These are phyloP conservation scores for Opisthocomus hoazin DNA, from an alignment of 2,113 vertebrate species.

Conservation along the genomic window DNA sequence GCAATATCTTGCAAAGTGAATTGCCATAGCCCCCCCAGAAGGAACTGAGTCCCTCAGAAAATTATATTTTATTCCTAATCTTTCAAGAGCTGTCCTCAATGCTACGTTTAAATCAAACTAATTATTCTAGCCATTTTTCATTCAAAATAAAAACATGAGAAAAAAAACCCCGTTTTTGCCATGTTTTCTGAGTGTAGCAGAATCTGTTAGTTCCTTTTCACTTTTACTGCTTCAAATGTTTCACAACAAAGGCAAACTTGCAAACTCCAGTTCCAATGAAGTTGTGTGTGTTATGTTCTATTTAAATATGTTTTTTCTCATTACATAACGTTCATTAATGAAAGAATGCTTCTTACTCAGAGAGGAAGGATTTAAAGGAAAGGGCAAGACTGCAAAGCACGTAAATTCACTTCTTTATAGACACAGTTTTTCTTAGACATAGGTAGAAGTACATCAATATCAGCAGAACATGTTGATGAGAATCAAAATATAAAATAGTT, in stretches of 20 bases:
- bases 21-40: background rate
- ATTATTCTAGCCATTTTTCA: background rate
- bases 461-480: background rate
- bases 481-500: background rate
- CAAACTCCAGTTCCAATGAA: background rate
- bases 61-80: background rate
- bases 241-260: background rate
- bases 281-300: background rate
- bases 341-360: background rate
- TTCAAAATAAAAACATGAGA: background rate
- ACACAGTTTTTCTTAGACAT: background rate
- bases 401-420: background rate
- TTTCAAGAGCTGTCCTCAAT: background rate
- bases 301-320: background rate
- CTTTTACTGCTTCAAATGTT: background rate
- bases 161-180: background rate
- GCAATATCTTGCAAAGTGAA: background rate
- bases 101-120: background rate
- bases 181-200: background rate
- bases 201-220: background rate
- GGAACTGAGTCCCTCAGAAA: background rate
- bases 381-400: background rate
- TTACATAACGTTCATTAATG: background rate
- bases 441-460: background rate
- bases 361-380: background rate